These are phyloP conservation scores for Crocidura indochinensis DNA, from an alignment of 2,797 vertebrate species.

Conservation along the genomic window DNA sequence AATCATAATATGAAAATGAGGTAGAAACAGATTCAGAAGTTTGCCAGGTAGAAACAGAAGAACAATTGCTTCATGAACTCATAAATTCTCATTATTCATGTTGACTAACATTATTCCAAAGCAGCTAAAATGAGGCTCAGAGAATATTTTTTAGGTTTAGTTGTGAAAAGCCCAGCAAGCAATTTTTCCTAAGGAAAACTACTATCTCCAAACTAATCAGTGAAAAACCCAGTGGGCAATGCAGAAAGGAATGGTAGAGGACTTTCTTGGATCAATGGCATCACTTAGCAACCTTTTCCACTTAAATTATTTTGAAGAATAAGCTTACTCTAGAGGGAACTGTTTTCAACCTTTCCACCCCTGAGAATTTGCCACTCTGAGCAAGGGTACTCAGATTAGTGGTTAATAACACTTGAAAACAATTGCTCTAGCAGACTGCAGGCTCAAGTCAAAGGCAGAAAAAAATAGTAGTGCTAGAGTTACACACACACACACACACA, in stretches of 20 bases:
- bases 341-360: background rate
- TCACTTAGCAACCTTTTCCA: background rate
- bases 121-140: slow-evolving; percentile 69
- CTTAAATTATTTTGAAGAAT: background rate
- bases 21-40: slow-evolving; percentile 93
- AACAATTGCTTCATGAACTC: slow-evolving; percentile 86
- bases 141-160: slow-evolving; percentile 50
- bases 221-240: background rate
- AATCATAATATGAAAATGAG: slow-evolving; percentile 92
- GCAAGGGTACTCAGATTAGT: background rate
- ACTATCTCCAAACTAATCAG: background rate
- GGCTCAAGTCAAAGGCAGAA: background rate
- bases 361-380: background rate
- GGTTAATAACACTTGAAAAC: too few species aligned
- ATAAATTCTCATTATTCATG: slow-evolving; percentile 66
- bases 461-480: background rate
- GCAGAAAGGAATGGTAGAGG: background rate
- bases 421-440: too few species aligned
- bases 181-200: slow-evolving; percentile 46
- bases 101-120: slow-evolving; percentile 72
- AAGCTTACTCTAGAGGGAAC: slow-evolving; percentile 1
- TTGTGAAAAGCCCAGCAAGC: slow-evolving; percentile 69
- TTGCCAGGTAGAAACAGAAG: slow-evolving; percentile 89
- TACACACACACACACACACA: background rate
- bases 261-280: too few species aligned